phyloP scores from a whole-genome alignment of 2,888 invertebrate species.

The Hemaris fuciformis region DNA sequence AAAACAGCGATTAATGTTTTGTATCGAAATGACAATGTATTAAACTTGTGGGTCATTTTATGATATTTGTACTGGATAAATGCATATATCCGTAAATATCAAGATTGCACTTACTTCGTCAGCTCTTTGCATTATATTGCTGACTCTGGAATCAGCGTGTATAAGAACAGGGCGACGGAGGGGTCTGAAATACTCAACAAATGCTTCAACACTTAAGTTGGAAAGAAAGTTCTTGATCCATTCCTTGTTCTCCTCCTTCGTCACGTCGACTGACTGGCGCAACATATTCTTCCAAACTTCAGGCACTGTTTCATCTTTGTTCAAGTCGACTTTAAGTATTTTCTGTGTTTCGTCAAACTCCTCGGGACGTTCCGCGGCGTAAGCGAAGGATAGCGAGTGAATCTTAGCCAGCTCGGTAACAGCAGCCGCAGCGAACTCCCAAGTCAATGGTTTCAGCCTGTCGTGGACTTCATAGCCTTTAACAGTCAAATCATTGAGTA shows the following conservation, averaged over 20 bases:
- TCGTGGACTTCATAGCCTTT: constrained; percentile 40
- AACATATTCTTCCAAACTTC: constrained; percentile 18
- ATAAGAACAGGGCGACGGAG: constrained; percentile 9
- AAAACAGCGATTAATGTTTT: too few relatives aligned
- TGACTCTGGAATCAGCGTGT: constrained; percentile 48
- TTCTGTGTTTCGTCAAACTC: constrained; percentile 25
- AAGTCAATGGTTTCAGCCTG: constrained; percentile 38
- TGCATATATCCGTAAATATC: too few relatives aligned
- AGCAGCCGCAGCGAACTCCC: constrained; percentile 37
- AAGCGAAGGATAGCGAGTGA: constrained; percentile 52
- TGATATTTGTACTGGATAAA: too few relatives aligned
- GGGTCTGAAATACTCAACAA: constrained; percentile 23
- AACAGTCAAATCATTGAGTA: constrained; percentile 41
- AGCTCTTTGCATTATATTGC: constrained; percentile 38
- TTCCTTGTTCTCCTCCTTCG: constrained; percentile 36
- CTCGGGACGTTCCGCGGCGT: constrained; percentile 38
- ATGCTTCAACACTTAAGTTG: constrained; percentile 13
- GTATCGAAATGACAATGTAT: too few relatives aligned
- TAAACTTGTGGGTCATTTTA: too few relatives aligned
- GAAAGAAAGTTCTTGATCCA: constrained; percentile 32
- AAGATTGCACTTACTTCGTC: constrained; percentile 20
- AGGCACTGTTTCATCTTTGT: background rate
- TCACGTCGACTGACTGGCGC: constrained; percentile 22
- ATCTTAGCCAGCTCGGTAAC: constrained; percentile 42
- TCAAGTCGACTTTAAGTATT: background rate